Evolutionary conservation across 2,113 vertebrate species (phyloP), one percentile per base, ranked within the genome.

Genomic region (Aegypius monachus): DNA sequence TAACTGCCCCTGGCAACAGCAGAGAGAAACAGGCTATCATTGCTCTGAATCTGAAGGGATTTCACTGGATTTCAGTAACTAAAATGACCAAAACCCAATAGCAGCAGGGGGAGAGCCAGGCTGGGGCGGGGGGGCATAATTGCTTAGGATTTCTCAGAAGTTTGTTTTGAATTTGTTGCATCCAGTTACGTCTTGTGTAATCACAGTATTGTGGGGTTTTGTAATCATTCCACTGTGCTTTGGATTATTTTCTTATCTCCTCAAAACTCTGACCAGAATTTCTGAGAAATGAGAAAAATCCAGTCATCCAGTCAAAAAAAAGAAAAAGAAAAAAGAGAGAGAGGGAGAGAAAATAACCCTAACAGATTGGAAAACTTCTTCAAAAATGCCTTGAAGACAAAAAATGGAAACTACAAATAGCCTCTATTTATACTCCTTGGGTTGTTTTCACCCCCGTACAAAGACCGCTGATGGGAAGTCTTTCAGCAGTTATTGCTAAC

Each of bases 381-480:
- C 47, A 88, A 86, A 88, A 96, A 95, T 93, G 85, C 89, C 95
- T 94, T 84, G 81, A 97, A 98, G 96, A 95, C 90, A 96, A 97
- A 98, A 93, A 95, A 53, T 21, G 86, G 91, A 91, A 97, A 94
- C 91, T 87, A 94, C 95, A 91, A 97, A 97, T 92, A 97, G 70
- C 66, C 78, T 97, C 95, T 97, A 86, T 97, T 98, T 98, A 96
- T 97, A 97, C 82, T 91, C 43, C 48, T 88, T 56, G 53, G 15
- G 42, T 81, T 95, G 90, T 95, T 97, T 98, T 97, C 90, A 77
- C 53, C 78, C 20, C 17, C n/a, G 19, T 52, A 59, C 38, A 90
- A 87, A 79, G 79, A 56, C 55, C 1, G 1, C 40, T 66, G 72
- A 93, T 72, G 75, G 45, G 66, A 89, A 87, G 58, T 40, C 85